A percentile compares a stretch with the other conserved stretches of the same genome.
These are phyloP conservation scores for Megaceryle torquata DNA, from an alignment of 2,113 vertebrate genomes.

Conservation along the genomic window DNA sequence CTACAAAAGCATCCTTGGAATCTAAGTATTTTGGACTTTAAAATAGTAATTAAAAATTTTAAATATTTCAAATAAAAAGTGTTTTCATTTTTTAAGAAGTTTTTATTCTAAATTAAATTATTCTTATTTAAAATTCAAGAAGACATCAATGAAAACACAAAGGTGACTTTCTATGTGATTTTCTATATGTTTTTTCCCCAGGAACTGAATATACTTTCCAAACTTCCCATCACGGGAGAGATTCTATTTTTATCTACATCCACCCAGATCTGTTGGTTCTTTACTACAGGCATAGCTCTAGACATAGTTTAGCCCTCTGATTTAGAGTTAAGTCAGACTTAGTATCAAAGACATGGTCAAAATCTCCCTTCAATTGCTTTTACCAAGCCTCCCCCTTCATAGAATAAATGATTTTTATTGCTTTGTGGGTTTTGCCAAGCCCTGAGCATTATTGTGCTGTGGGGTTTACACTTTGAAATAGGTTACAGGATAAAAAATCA, in stretches of 20 bases:
- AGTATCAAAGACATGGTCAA: constrained; percentile 20
- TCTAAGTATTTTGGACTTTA: neutral
- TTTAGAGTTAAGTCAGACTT: constrained; percentile 25
- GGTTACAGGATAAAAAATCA: constrained; percentile 35
- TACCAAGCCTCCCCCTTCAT: neutral
- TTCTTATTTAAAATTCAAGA: neutral
- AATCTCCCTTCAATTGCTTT: constrained; percentile 29
- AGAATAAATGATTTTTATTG: constrained; percentile 38
- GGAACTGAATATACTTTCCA: neutral
- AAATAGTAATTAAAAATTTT: neutral
- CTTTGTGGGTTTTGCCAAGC: constrained; percentile 40
- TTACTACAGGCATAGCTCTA: neutral
- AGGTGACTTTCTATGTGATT: neutral
- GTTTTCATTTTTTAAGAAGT: neutral
- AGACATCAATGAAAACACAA: neutral
- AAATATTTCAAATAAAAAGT: neutral
- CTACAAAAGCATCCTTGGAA: neutral
- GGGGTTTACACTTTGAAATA: constrained; percentile 45
- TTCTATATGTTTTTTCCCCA: neutral
- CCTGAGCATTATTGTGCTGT: neutral
- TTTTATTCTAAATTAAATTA: neutral
- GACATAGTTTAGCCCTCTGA: neutral
- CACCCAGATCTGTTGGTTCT: neutral
- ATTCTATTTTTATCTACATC: constrained; percentile 18
- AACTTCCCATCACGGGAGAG: neutral